Evolutionary conservation across 2,888 invertebrate genomes (phyloP).

Genomic region (Caenorhabditis sinica): DNA sequence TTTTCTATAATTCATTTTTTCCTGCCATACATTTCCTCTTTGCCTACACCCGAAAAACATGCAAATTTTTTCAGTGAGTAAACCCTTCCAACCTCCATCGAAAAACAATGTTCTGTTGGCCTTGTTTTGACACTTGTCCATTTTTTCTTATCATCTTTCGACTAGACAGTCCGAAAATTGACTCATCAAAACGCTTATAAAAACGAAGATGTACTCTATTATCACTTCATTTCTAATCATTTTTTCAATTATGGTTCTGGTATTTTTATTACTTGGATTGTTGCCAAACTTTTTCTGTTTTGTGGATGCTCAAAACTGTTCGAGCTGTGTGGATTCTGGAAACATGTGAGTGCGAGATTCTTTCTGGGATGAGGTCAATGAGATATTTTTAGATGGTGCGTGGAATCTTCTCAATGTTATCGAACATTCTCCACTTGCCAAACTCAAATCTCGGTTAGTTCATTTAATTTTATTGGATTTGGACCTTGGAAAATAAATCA

Average conservation of each 20-base stretch:
- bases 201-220: slow-evolving; percentile 19
- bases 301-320: slow-evolving; percentile 22
- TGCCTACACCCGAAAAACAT: background rate
- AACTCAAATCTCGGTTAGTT: slow-evolving; percentile 13
- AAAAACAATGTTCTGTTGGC: background rate
- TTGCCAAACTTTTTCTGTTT: background rate
- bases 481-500: background rate
- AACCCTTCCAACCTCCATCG: background rate
- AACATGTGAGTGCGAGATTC: background rate
- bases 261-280: slow-evolving; percentile 7
- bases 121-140: slow-evolving; percentile 6
- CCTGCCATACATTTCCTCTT: background rate
- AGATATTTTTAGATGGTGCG: slow-evolving; percentile 31
- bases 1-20: no score
- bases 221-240: slow-evolving; percentile 4
- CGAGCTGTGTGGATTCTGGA: slow-evolving; percentile 5
- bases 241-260: slow-evolving; percentile 6
- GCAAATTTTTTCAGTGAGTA: slow-evolving; percentile 1
- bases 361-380: background rate
- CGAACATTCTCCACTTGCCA: background rate
- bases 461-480: background rate
- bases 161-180: slow-evolving; percentile 18
- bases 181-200: slow-evolving; percentile 16
- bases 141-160: background rate
- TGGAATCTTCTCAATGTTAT: slow-evolving; percentile 29